phyloP scores from a whole-genome alignment of 2,888 invertebrate species.

The Macrophya alboannulata region DNA sequence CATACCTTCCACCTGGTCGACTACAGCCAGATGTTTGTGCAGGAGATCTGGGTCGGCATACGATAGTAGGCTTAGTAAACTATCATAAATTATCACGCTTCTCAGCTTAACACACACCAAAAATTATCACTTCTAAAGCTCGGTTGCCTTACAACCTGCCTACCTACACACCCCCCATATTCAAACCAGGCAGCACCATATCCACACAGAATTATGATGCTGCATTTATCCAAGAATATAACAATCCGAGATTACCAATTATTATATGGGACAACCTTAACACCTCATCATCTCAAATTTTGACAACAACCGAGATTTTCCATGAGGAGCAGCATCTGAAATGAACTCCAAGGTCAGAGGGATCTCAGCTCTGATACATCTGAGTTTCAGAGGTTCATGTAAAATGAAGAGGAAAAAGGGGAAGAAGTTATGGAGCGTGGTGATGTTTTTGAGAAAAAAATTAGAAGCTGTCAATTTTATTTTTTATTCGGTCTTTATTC shows the following conservation, averaged over 20 bases:
- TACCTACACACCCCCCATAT: not conserved
- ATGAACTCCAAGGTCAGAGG: no score
- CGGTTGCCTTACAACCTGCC: not conserved
- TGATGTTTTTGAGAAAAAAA: not conserved
- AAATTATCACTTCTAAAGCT: slow-evolving; percentile 35
- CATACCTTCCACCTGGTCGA: slow-evolving; percentile 3
- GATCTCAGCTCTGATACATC: no score
- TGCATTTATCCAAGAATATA: not conserved
- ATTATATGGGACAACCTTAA: not conserved
- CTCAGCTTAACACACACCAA: slow-evolving; percentile 49
- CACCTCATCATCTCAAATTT: no score
- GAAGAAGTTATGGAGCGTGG: no score
- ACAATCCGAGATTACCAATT: not conserved
- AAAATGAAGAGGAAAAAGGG: no score
- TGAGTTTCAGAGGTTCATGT: no score
- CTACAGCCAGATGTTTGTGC: slow-evolving; percentile 66
- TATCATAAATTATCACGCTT: slow-evolving; percentile 71
- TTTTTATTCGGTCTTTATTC: not conserved
- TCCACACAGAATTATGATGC: not conserved
- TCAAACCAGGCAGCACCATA: not conserved
- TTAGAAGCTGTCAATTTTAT: not conserved
- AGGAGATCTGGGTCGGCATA: slow-evolving; percentile 70
- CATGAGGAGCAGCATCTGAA: no score
- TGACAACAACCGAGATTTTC: no score
- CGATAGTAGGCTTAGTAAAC: slow-evolving; percentile 72